Evolutionary conservation across 1,140 invertebrate genomes (phyloP), one percentile per base, ranked within the genome.

Genomic region (Hydropsyche tenuis): DNA sequence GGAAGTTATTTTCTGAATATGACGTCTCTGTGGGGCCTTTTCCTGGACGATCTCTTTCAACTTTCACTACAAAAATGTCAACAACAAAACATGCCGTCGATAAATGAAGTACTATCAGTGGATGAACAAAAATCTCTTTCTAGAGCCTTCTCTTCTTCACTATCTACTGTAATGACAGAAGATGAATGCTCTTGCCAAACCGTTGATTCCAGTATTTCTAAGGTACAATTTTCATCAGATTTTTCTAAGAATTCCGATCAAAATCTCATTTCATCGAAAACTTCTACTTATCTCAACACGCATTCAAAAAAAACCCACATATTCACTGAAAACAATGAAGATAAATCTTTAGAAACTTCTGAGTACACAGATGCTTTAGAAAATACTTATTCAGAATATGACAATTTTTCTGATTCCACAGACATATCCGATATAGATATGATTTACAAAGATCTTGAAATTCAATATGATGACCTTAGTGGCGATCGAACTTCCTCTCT

Each of bases 1-100:
- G 85, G 83, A 86, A 86, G 81, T 81, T 86, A 83, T 85, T 86
- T 84, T 82, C 82, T 81, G 85, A 86, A 82, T 85, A 84, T 84
- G 85, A 85, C 81, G 82, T 84, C 81, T 78, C 83, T 82, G 82
- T 86, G 81, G 85, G 84, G 73, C 80, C 81, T 45, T 85, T 85
- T 84, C 80, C 82, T 75, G 81, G 83, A 48, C 80, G 83, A 66
- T 81, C 83, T 75, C 78, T 84, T 64, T 84, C 82, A 65, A 69
- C 84, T 73, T 79, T 82, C 79, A 82, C 78, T 16, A 77, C 80
- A 79, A 83, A 81, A 78, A 80, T 81, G 78, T 72, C 82, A 80
- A 56, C 68, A 37, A 72, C 83, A 76, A 45, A 69, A 18, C 16
- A 51, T 5, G 30, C 78, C 80, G 48, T 73, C 20, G 73, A 75